Evolutionary conservation across 2,888 invertebrate genomes (phyloP).

Genomic region (Drosophila rellima): DNA sequence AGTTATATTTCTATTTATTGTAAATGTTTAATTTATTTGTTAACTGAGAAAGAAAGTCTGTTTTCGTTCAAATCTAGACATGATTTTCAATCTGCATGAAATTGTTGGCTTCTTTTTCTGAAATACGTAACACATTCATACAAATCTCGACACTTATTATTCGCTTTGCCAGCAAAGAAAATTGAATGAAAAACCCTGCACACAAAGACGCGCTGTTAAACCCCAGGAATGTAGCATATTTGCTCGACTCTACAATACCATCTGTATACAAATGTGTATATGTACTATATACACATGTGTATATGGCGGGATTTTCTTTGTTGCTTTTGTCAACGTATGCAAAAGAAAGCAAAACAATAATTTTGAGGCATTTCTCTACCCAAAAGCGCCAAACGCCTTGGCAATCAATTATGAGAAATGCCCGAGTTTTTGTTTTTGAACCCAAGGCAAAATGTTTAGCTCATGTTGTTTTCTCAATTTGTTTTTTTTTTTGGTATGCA

Average conservation of each 20-base stretch:
- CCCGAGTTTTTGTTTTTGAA: slow-evolving; percentile 32
- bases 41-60: not conserved
- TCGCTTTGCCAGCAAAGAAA: slow-evolving; percentile 57
- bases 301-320: slow-evolving; percentile 49
- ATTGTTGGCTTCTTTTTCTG: slow-evolving; percentile 34
- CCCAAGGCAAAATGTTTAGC: slow-evolving; percentile 47
- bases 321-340: slow-evolving; percentile 60
- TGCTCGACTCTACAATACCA: slow-evolving; percentile 49
- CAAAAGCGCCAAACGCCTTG: slow-evolving; percentile 68
- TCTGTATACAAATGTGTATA: slow-evolving; percentile 10
- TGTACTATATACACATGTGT: not conserved
- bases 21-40: not conserved
- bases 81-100: slow-evolving; percentile 52
- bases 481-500: slow-evolving; percentile 39
- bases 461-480: slow-evolving; percentile 32
- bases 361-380: slow-evolving; percentile 68
- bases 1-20: not conserved
- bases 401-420: slow-evolving; percentile 72
- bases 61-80: slow-evolving; percentile 39
- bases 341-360: slow-evolving; percentile 57
- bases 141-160: slow-evolving; percentile 6
- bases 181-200: slow-evolving; percentile 73
- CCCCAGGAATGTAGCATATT: slow-evolving; percentile 79
- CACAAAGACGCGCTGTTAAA: slow-evolving; percentile 58
- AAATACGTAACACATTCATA: slow-evolving; percentile 17